Percentiles rank a stretch among this genome's conserved stretches.
Conservation (phyloP, 2,888 invertebrate species). For the Plagiodera versicolora region DNA sequence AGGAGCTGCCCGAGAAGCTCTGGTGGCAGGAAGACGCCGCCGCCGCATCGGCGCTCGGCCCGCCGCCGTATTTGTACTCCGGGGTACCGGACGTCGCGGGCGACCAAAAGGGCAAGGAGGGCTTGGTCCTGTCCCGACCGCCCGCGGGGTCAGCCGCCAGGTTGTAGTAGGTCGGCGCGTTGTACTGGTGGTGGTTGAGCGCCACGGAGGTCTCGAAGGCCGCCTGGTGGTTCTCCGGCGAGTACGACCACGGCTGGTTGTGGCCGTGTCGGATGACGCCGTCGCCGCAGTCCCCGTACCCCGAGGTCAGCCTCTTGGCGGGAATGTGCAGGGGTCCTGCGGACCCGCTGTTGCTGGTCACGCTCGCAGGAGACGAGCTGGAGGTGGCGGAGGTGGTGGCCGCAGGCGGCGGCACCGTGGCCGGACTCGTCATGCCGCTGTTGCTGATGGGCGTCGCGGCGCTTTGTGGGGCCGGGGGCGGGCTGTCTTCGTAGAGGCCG, state of each 20-base stretch:
- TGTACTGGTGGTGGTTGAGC: conserved; percentile 68
- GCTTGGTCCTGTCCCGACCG: conserved; percentile 64
- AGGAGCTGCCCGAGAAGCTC: conserved; percentile 69
- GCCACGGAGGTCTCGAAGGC: conserved; percentile 64
- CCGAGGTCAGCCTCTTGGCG: conserved; percentile 71
- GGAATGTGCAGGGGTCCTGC: conserved; percentile 86
- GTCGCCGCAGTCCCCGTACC: conserved; percentile 61
- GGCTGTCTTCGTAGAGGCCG: conserved; percentile 74
- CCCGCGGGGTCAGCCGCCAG: conserved; percentile 65
- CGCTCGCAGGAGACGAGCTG: conserved; percentile 63
- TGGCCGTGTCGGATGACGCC: conserved; percentile 77
- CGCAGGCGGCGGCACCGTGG: conserved; percentile 53
- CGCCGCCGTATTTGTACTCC: conserved; percentile 64
- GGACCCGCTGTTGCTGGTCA: conserved; percentile 67
- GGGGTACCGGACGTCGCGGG: conserved; percentile 62
- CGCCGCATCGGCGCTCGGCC: conserved; percentile 57
- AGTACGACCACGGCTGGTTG: conserved; percentile 72
- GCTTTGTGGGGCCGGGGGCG: conserved; percentile 60
- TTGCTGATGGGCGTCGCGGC: conserved; percentile 60
- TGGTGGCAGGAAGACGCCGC: conserved; percentile 69
- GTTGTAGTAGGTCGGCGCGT: conserved; percentile 76
- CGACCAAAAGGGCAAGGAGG: conserved; percentile 70
- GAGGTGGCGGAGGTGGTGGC: conserved; percentile 71
- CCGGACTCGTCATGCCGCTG: conserved; percentile 57
- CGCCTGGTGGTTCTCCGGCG: conserved; percentile 61